Conservation (phyloP, 2,113 vertebrate genomes). For the Pseudonaja textilis region DNA sequence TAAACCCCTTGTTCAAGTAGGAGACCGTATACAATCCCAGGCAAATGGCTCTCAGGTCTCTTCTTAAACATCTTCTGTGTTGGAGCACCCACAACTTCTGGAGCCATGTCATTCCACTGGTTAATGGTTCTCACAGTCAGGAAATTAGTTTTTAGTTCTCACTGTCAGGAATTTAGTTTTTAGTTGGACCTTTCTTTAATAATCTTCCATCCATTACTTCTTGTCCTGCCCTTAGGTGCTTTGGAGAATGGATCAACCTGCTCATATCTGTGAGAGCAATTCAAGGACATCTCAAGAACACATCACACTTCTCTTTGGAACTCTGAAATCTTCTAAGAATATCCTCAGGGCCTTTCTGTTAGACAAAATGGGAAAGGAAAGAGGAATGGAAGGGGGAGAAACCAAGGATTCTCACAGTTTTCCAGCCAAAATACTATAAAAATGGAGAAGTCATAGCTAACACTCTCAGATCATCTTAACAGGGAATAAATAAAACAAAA, state of each 20-base stretch:
- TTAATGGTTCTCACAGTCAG: background rate
- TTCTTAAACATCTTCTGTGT: background rate
- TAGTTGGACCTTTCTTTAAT: background rate
- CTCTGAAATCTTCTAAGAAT: conserved; percentile 45
- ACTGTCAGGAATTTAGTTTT: background rate
- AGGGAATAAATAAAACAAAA: conserved; percentile 59
- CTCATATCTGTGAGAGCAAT: background rate
- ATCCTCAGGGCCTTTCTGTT: conserved; percentile 63
- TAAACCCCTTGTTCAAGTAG: background rate
- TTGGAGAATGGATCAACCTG: background rate
- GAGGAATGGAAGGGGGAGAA: background rate
- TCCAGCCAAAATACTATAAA: conserved; percentile 67
- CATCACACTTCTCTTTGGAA: conserved; percentile 35
- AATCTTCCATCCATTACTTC: background rate
- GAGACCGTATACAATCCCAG: background rate
- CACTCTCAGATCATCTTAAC: conserved; percentile 61
- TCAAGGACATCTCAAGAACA: background rate
- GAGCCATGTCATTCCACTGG: background rate
- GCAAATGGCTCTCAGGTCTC: background rate
- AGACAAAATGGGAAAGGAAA: conserved; percentile 66
- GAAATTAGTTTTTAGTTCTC: background rate
- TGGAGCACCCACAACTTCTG: background rate
- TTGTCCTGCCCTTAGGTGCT: background rate
- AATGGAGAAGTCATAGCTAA: conserved; percentile 56
- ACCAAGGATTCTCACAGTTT: conserved; percentile 64